Evolutionary conservation across 2,113 vertebrate species (phyloP), one percentile per base, ranked within the genome.

Genomic region (Raphicerus campestris): DNA sequence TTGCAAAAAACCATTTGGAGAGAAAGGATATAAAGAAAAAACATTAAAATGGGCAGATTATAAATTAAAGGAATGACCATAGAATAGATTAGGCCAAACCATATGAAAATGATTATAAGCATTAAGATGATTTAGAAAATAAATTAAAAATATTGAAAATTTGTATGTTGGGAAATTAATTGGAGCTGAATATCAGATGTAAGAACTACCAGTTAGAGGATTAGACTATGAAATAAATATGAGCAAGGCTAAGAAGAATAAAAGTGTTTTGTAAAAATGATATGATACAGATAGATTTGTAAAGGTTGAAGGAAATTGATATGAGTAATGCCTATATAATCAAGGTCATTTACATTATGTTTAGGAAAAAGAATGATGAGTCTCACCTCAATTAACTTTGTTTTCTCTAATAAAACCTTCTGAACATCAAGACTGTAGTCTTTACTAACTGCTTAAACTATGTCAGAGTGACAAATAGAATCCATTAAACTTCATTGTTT

Each of bases 401-500:
- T 53, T 92, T 95, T 77, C 22, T 63, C 85, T 94, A 95, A 90
- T 82, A 93, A 96, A 96, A 70, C 55, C 56, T 87, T 78, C 53
- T 96, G 78, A 84, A 78, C 73, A 66, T 96, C 92, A 86, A 45
- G 82, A 53, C 28, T 78, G 0, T 85, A 78, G n/a, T 92, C 17
- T 89, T 95, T 87, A 53, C 91, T 86, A 91, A 95, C 70, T 92
- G 80, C 56, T 92, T 95, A 77, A 87, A 89, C 55, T 92, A 73
- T 96, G 91, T 95, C 96, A 95, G 66, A 87, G 84, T 97, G 94
- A 97, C 88, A 94, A 96, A 97, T 95, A 96, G 88, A 96, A 89
- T 93, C 85, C 93, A 89, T 98, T 96, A 94, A 94, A 96, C 39
- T 90, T 94, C 93, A 97, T 87, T 92, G 73, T 87, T 70, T 97